These are phyloP conservation scores for Apis florea DNA, from an alignment of 1,140 invertebrate species.

Conservation along the genomic window DNA sequence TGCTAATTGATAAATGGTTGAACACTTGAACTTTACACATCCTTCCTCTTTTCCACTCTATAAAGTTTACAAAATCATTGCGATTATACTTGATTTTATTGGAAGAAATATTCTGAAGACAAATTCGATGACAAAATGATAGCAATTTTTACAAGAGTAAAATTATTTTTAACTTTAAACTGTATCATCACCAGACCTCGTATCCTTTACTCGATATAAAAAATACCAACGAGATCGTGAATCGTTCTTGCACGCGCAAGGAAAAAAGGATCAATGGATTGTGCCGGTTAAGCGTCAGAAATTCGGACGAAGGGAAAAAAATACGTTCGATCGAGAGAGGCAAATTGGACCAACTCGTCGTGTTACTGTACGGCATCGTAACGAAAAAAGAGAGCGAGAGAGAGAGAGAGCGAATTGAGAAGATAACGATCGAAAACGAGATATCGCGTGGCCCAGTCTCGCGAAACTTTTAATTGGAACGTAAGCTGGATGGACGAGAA, in stretches of 20 bases:
- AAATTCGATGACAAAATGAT: too few relatives aligned
- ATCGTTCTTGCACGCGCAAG: neutral
- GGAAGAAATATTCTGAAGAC: too few relatives aligned
- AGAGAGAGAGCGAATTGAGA: neutral
- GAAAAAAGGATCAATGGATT: neutral
- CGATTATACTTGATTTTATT: too few relatives aligned
- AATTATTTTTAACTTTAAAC: too few relatives aligned
- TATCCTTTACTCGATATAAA: too few relatives aligned
- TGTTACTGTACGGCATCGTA: neutral
- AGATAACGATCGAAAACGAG: constrained; percentile 31
- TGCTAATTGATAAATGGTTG: too few relatives aligned
- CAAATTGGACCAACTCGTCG: constrained; percentile 17
- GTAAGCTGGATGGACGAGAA: constrained; percentile 9
- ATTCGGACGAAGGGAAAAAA: neutral
- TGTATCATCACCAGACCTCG: too few relatives aligned
- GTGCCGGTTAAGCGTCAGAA: neutral
- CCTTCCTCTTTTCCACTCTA: too few relatives aligned
- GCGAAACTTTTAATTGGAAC: constrained; percentile 53
- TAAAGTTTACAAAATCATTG: too few relatives aligned
- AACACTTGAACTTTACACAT: too few relatives aligned
- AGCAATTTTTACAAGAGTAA: too few relatives aligned
- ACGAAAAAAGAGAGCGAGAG: neutral
- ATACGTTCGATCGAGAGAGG: neutral
- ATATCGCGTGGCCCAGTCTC: constrained; percentile 2
- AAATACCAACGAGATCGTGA: too few relatives aligned